Conservation (phyloP, 2,888 invertebrate genomes). For the Labia minor region DNA sequence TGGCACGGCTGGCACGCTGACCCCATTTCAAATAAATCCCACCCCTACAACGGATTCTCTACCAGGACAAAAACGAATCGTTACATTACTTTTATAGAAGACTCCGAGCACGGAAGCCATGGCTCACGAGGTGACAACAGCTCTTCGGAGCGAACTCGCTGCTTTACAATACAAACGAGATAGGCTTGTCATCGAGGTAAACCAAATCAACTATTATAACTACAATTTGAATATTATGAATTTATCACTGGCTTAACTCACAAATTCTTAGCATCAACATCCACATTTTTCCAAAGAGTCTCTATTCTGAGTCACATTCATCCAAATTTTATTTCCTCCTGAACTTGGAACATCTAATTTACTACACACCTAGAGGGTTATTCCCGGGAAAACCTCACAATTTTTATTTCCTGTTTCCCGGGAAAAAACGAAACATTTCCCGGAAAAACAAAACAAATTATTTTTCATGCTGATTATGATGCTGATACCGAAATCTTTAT, state of each 20-base stretch:
- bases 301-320: background rate
- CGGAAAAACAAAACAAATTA: no score
- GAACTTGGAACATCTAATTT: no score
- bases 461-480: no score
- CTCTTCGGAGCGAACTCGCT: conserved; percentile 71
- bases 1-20: background rate
- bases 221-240: background rate
- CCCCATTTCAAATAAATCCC: background rate
- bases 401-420: no score
- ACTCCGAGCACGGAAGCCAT: conserved; percentile 30
- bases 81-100: background rate
- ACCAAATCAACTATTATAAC: no score
- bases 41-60: background rate
- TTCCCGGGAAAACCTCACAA: no score
- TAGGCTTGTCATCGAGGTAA: conserved; percentile 63
- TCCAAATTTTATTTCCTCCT: no score
- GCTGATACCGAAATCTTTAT: no score
- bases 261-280: background rate
- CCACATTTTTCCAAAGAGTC: background rate
- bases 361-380: no score
- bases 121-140: conserved; percentile 57
- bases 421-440: no score
- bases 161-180: conserved; percentile 75
- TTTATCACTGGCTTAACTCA: background rate
- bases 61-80: no score